Conservation (phyloP, 2,888 invertebrate species). For the Sminthurinus aureus region DNA sequence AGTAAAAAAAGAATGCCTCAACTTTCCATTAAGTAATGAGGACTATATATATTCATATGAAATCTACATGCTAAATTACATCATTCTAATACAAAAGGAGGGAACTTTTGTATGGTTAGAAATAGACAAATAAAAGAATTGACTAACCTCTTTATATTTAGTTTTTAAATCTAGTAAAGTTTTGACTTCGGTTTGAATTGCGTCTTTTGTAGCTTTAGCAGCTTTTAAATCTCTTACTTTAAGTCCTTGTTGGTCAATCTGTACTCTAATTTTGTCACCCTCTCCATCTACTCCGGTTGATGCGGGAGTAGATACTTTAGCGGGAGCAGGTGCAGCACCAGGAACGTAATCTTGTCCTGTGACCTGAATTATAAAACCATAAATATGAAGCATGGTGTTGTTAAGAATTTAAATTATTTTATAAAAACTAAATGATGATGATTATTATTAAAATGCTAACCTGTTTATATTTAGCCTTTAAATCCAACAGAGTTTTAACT, state of each 20-base stretch:
- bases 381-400: too few species aligned
- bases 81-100: too few species aligned
- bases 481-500: slow-evolving; percentile 71
- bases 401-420: too few species aligned
- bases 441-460: background rate
- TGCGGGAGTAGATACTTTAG: background rate
- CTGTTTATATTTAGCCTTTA: slow-evolving; percentile 80
- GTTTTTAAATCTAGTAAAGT: slow-evolving; percentile 74
- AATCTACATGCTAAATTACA: too few species aligned
- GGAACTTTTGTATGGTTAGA: too few species aligned
- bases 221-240: slow-evolving; percentile 75
- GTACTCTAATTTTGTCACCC: slow-evolving; percentile 5
- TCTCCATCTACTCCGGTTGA: background rate
- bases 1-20: too few species aligned
- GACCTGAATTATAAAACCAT: background rate
- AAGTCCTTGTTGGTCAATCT: slow-evolving; percentile 67
- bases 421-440: too few species aligned
- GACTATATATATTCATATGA: too few species aligned
- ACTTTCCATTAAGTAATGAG: too few species aligned
- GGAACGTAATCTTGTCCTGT: slow-evolving; percentile 30
- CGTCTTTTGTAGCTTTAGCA: slow-evolving; percentile 64
- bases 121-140: too few species aligned
- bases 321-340: slow-evolving; percentile 1
- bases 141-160: slow-evolving; percentile 72
- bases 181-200: slow-evolving; percentile 67